Conservation (phyloP, 30 jellyfish, hydroid and myxozoan species). For the Hydractinia echinata region DNA sequence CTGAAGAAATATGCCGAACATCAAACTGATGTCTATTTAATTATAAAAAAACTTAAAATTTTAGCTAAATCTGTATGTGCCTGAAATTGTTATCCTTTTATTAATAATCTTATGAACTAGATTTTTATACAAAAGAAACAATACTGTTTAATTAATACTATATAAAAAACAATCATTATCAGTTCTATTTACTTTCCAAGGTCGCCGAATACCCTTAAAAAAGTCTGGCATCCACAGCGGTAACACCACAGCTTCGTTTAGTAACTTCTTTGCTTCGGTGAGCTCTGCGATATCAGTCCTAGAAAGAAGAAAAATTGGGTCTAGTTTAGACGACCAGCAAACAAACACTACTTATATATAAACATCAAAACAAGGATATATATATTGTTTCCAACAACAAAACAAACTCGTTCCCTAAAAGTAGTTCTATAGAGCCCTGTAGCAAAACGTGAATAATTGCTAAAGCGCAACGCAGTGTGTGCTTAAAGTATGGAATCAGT, state of each 20-base stretch:
- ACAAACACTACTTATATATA: background rate
- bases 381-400: background rate
- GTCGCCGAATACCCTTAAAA: constrained; percentile 96
- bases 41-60: background rate
- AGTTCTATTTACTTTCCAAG: constrained; percentile 75
- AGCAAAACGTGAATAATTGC: too few species aligned
- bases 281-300: constrained; percentile 94
- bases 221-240: constrained; percentile 96
- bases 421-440: too few species aligned
- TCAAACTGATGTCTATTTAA: background rate
- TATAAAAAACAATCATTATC: background rate
- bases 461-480: too few species aligned
- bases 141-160: background rate
- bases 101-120: background rate
- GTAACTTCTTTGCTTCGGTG: constrained; percentile 80
- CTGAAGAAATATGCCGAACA: constrained; percentile 23
- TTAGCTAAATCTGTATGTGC: too few species aligned
- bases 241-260: constrained; percentile 93
- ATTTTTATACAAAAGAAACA: too few species aligned
- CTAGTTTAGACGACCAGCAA: background rate
- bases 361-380: background rate
- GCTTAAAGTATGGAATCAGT: too few species aligned
- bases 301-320: background rate
- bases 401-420: too few species aligned
- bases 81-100: background rate